A percentile compares a stretch with the other conserved stretches of the same genome.
These are phyloP conservation scores for Drosophila longiperda DNA, from an alignment of 2,888 invertebrate species.

Conservation along the genomic window DNA sequence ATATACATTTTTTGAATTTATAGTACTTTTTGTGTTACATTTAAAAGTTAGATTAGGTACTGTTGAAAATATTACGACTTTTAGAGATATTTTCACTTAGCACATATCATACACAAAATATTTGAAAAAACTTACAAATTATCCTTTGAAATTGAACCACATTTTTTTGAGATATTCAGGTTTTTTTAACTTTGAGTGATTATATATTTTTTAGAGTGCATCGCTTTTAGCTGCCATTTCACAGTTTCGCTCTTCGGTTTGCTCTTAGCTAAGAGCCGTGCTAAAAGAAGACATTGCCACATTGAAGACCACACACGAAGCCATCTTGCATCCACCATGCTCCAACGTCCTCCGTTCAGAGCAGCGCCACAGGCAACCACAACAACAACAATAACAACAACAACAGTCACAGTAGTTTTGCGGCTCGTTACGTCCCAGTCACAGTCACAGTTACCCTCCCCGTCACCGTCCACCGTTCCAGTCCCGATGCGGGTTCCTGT, in stretches of 20 bases:
- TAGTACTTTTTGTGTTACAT: accelerated
- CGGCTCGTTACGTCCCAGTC: conserved; percentile 66
- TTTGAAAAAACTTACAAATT: not conserved
- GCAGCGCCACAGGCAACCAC: conserved; percentile 64
- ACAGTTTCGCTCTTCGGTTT: conserved; percentile 12
- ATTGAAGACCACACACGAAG: conserved; percentile 77
- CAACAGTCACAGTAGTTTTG: conserved; percentile 71
- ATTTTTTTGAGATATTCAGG: too few relatives aligned
- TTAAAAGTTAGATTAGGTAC: too few relatives aligned
- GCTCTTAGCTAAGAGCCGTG: conserved; percentile 49
- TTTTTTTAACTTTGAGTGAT: not conserved
- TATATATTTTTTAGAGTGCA: not conserved
- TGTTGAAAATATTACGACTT: not conserved
- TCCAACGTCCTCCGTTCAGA: conserved; percentile 18
- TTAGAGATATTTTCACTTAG: not conserved
- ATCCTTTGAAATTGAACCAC: not conserved
- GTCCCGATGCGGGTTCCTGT: conserved; percentile 1
- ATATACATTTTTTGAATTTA: not conserved
- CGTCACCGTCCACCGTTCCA: not conserved
- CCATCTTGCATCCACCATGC: conserved; percentile 17
- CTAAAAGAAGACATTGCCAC: conserved; percentile 68
- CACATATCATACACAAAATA: not conserved
- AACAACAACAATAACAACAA: conserved; percentile 31
- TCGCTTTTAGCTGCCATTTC: not conserved
- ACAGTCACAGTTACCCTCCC: conserved; percentile 6